Evolutionary conservation across 2,797 vertebrate species (phyloP), one percentile per base, ranked within the genome.

Genomic region (Sebastes nivosus): DNA sequence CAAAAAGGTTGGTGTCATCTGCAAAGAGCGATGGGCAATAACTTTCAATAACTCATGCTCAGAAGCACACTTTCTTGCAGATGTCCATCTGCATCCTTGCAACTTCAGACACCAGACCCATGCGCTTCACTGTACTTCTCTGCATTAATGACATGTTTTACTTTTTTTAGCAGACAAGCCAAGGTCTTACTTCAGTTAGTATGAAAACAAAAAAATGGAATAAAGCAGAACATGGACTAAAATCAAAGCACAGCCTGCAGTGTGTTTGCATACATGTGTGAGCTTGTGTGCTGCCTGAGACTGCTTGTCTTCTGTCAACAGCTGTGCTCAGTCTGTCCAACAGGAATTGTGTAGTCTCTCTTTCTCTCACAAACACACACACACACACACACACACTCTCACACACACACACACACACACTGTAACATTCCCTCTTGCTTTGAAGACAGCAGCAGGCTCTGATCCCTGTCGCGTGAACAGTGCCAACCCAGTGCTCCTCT

Each of bases 281-380:
- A 83, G 88, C 84, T 77, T 87, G 90, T 89, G 81, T 61, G 55
- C 72, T 72, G 85, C 84, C 82, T 63, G 59, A 86, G 72, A 87
- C 88, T 85, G 80, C 87, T 90, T 77, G 88, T 93, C 87, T 84
- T 87, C 88, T 91, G 91, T 91, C 85, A 93, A 90, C 91, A 94
- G 93, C 92, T 94, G 93, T 87, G 86, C 84, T 81, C 79, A 78
- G 90, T 87, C 84, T 86, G 89, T 90, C 90, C 89, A 89, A 89
- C 83, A 93, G 76, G 82, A 92, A 91, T 71, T 75, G 82, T 87
- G 80, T 54, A 83, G 80, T 82, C 80, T 75, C 68, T 78, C 54
- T 79, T 29, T 76, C 67, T 67, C 71, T 73, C 27, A 27, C 29
- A 36, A 8, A 72, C 60, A 69, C 65, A 68, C 55, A 67, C 68